Evolutionary conservation across 2,113 vertebrate genomes (phyloP).

Genomic region (Apeltes quadracus): DNA sequence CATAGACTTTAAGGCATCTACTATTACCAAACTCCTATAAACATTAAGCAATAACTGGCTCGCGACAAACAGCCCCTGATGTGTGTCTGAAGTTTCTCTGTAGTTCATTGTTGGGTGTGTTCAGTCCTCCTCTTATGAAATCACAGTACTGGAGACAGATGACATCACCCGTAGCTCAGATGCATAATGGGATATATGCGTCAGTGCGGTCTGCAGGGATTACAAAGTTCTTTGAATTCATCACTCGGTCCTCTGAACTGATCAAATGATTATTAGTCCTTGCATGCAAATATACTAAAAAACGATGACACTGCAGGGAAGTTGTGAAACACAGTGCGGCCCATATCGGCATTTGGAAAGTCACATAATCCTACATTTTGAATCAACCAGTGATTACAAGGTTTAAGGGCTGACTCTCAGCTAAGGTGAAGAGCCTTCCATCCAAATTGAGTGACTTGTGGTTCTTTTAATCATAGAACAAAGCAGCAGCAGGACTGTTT

Average conservation of each 20-base stretch:
- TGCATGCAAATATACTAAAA: background rate
- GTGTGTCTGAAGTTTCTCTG: slow-evolving; percentile 20
- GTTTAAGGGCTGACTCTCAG: background rate
- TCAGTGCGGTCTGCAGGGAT: slow-evolving; percentile 42
- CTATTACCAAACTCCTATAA: slow-evolving; percentile 1
- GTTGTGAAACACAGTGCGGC: background rate
- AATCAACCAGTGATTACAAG: background rate
- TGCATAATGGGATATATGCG: slow-evolving; percentile 47
- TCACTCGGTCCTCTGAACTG: slow-evolving; percentile 4
- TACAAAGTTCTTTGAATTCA: slow-evolving; percentile 30
- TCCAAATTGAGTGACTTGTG: background rate
- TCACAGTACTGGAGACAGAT: slow-evolving; percentile 61
- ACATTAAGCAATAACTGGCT: slow-evolving; percentile 6
- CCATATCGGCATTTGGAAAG: background rate
- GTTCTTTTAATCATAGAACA: background rate
- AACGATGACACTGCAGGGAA: background rate
- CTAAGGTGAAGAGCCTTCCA: background rate
- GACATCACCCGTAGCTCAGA: slow-evolving; percentile 52
- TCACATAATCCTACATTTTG: background rate
- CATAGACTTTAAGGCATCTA: background rate
- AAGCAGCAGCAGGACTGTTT: background rate
- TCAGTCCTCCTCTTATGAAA: slow-evolving; percentile 49
- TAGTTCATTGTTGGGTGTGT: slow-evolving; percentile 57
- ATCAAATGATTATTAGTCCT: background rate
- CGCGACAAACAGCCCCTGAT: slow-evolving; percentile 29